Conservation (phyloP, 2,113 vertebrate genomes). For the Psittacula cyanocephala region DNA sequence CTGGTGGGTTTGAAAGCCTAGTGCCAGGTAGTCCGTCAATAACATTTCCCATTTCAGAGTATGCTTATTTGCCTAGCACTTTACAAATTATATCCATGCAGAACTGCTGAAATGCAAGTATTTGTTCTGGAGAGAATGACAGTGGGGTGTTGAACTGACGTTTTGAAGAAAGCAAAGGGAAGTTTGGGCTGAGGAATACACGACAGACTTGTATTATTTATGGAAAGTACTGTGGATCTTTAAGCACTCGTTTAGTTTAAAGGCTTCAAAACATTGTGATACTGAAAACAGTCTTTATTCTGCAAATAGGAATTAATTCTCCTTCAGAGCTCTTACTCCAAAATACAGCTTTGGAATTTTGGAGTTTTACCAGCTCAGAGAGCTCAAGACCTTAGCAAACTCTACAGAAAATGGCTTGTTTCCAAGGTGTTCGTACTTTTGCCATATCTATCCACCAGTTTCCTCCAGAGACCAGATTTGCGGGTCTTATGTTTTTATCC, state of each 20-base stretch:
- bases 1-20: conserved; percentile 1
- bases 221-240: background rate
- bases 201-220: background rate
- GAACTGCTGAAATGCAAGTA: conserved; percentile 42
- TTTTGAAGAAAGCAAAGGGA: background rate
- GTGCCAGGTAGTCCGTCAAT: conserved; percentile 29
- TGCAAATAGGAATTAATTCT: background rate
- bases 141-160: background rate
- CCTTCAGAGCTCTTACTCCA: background rate
- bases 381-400: background rate
- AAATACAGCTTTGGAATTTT: background rate
- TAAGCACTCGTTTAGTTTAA: background rate
- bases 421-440: background rate
- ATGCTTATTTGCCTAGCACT: conserved; percentile 30
- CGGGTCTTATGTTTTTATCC: background rate
- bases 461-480: background rate
- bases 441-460: background rate
- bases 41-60: background rate
- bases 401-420: background rate
- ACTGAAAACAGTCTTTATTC: background rate
- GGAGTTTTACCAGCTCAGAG: background rate
- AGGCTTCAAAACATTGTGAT: background rate
- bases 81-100: conserved; percentile 33
- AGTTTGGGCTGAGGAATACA: background rate
- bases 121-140: background rate